phyloP scores from a whole-genome alignment of 1,140 invertebrate species.

The Lepidotrigona ventralis region DNA sequence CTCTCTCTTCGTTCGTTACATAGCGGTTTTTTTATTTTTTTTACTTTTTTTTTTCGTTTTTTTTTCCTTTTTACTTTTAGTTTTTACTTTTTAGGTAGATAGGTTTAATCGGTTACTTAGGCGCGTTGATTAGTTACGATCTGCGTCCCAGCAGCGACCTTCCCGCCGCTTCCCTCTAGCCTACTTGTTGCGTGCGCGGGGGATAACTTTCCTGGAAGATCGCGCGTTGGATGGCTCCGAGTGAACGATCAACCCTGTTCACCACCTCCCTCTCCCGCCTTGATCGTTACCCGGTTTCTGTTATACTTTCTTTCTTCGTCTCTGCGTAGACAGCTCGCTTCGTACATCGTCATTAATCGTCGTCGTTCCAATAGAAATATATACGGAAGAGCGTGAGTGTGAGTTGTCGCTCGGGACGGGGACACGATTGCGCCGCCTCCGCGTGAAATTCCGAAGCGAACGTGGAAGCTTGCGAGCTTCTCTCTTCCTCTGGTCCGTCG shows the following conservation, averaged over 20 bases:
- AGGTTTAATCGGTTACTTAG: constrained; percentile 71
- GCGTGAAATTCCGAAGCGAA: background rate
- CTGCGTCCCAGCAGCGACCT: constrained; percentile 1
- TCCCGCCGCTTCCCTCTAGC: constrained; percentile 14
- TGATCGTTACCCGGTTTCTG: background rate
- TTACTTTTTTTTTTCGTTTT: background rate
- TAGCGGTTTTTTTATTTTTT: constrained; percentile 23
- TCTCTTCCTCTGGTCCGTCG: background rate
- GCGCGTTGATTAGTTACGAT: constrained; percentile 67
- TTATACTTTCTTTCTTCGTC: constrained; percentile 3
- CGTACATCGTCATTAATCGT: background rate
- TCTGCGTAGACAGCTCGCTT: background rate
- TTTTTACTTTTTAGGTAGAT: constrained; percentile 50
- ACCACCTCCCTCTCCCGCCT: background rate
- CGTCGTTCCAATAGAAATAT: background rate
- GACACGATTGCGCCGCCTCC: background rate
- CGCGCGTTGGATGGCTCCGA: constrained; percentile 74
- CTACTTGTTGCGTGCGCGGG: constrained; percentile 36
- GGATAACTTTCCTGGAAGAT: constrained; percentile 58
- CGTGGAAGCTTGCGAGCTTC: background rate
- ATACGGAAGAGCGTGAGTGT: background rate
- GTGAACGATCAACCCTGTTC: constrained; percentile 59
- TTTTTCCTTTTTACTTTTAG: constrained; percentile 15
- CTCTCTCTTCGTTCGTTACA: constrained; percentile 47
- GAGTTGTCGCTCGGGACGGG: background rate